These are phyloP conservation scores for Sicus ferrugineus DNA, from an alignment of 2,888 invertebrate species.

Conservation along the genomic window DNA sequence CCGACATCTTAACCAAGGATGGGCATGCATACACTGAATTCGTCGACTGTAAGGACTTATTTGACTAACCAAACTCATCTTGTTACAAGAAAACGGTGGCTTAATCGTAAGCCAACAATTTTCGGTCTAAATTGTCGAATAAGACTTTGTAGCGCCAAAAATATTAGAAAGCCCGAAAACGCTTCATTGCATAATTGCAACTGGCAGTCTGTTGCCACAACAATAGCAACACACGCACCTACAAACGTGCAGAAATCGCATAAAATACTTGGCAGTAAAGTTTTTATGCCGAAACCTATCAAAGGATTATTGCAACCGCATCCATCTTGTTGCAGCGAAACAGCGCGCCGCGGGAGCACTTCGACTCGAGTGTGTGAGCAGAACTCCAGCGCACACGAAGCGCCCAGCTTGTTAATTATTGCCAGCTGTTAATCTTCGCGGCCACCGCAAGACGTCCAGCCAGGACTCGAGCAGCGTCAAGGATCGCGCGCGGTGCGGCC, in stretches of 20 bases:
- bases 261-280: conserved; percentile 34
- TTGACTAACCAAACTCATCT: no score
- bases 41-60: no score
- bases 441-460: conserved; percentile 41
- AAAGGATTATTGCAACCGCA: conserved; percentile 39
- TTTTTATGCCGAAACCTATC: conserved; percentile 42
- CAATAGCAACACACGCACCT: neutral
- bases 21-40: no score
- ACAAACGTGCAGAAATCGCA: conserved; percentile 26
- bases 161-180: neutral
- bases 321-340: conserved; percentile 22
- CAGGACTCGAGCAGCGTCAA: conserved; percentile 18
- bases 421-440: conserved; percentile 62
- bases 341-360: conserved; percentile 28
- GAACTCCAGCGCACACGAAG: conserved; percentile 16
- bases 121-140: no score
- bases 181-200: neutral
- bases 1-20: no score
- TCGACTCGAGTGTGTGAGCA: conserved; percentile 31
- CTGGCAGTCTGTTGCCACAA: neutral
- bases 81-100: no score
- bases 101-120: no score
- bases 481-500: conserved; percentile 7
- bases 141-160: neutral
- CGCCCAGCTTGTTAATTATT: conserved; percentile 50